Conservation (phyloP, 1,140 invertebrate genomes). For the Scaptomyza graminum region DNA sequence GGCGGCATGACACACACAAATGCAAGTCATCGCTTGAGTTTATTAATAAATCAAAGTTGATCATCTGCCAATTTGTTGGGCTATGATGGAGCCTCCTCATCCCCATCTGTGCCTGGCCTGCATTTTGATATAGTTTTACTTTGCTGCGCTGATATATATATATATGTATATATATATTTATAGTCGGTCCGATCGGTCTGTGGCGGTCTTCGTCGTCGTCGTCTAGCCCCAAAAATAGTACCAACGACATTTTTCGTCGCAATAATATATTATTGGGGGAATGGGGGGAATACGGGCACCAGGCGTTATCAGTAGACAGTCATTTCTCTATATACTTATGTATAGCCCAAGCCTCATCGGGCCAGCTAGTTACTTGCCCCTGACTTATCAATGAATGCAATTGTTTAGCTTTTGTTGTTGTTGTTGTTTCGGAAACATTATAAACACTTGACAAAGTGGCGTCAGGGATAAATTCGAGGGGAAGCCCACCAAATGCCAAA, state of each 20-base stretch:
- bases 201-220: slow-evolving; percentile 4
- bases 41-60: slow-evolving; percentile 43
- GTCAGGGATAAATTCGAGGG: slow-evolving; percentile 40
- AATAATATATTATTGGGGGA: too few species aligned
- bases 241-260: slow-evolving; percentile 14
- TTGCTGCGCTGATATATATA: not conserved
- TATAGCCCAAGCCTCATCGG: slow-evolving; percentile 7
- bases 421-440: slow-evolving; percentile 13
- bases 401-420: slow-evolving; percentile 21
- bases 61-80: slow-evolving; percentile 21
- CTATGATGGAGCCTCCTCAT: slow-evolving; percentile 23
- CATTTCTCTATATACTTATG: too few species aligned
- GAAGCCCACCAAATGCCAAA: slow-evolving; percentile 1
- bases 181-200: slow-evolving; percentile 9
- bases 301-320: slow-evolving; percentile 20
- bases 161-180: slow-evolving; percentile 15
- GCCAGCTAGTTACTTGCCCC: not conserved
- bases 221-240: slow-evolving; percentile 39
- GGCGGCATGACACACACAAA: too few species aligned
- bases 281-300: slow-evolving; percentile 6
- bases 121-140: slow-evolving; percentile 10
- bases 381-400: slow-evolving; percentile 36
- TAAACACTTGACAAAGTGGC: slow-evolving; percentile 58
- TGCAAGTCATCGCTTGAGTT: not conserved
- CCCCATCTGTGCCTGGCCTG: not conserved